Percentiles rank a stretch among this genome's conserved stretches.
These are phyloP conservation scores for Halcyon malimbica DNA, from an alignment of 2,113 vertebrate genomes.

Conservation along the genomic window DNA sequence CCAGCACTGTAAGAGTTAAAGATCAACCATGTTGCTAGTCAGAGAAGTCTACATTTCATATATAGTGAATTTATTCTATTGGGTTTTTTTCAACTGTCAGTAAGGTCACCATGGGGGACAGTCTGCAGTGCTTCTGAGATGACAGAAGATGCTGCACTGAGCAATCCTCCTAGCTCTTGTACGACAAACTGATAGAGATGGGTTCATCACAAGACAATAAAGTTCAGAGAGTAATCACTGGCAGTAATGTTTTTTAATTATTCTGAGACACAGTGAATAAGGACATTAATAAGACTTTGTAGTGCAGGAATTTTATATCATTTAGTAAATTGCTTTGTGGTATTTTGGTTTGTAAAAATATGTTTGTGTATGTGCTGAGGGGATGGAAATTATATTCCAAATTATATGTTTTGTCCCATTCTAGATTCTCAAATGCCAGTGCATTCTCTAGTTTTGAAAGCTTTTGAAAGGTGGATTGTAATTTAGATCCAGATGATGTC, in stretches of 20 bases:
- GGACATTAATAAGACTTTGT: neutral
- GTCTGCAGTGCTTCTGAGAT: neutral
- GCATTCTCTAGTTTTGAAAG: neutral
- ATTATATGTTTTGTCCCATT: neutral
- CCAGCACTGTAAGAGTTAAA: neutral
- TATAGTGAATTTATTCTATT: neutral
- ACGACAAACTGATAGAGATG: neutral
- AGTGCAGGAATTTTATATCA: neutral
- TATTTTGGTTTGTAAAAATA: neutral
- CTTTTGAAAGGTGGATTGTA: neutral
- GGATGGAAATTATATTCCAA: neutral
- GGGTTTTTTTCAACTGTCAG: neutral
- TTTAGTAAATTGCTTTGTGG: neutral
- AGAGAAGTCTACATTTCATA: neutral
- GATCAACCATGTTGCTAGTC: neutral
- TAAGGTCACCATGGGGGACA: neutral
- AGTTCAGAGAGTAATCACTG: neutral
- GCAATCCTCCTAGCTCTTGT: neutral
- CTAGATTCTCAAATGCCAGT: fast-evolving
- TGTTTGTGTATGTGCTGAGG: neutral
- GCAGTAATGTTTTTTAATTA: neutral
- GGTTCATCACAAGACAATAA: neutral
- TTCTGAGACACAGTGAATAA: neutral
- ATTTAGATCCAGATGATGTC: neutral
- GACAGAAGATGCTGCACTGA: neutral